These are phyloP conservation scores for Coranthus polyacanthus DNA, from an alignment of 2,797 vertebrate genomes.

Conservation along the genomic window DNA sequence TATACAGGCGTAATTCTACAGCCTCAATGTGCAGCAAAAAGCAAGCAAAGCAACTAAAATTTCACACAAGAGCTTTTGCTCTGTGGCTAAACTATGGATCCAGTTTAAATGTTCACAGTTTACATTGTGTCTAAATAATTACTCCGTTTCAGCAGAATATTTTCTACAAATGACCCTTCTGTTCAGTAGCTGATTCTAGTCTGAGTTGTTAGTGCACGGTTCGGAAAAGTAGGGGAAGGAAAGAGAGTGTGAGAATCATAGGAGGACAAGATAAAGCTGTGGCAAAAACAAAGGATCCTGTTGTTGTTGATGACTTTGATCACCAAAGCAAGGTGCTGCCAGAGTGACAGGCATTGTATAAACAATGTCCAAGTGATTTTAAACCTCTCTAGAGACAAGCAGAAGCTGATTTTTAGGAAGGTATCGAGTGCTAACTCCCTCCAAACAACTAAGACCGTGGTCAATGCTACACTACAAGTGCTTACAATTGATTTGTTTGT, in stretches of 20 bases:
- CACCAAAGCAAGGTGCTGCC: too few relatives aligned
- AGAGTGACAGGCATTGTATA: too few relatives aligned
- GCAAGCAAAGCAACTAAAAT: conserved; percentile 1
- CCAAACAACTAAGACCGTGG: background rate
- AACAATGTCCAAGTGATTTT: too few relatives aligned
- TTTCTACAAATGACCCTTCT: background rate
- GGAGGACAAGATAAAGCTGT: background rate
- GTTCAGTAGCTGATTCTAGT: conserved; percentile 2
- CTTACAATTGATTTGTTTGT: background rate
- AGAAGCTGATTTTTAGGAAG: too few relatives aligned
- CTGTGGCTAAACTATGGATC: background rate
- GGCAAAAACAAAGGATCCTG: too few relatives aligned
- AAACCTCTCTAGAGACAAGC: background rate
- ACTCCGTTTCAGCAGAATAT: background rate
- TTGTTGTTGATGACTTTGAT: too few relatives aligned
- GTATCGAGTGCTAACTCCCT: background rate
- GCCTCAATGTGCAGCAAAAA: background rate
- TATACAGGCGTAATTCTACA: background rate
- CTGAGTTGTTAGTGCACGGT: background rate
- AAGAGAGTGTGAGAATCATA: background rate
- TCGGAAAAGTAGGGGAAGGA: conserved; percentile 2
- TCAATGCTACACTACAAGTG: background rate
- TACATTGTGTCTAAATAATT: conserved; percentile 11
- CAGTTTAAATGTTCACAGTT: background rate
- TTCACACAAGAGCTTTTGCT: conserved; percentile 9